Conservation (phyloP, 2,113 vertebrate genomes). For the Orycteropus afer region DNA sequence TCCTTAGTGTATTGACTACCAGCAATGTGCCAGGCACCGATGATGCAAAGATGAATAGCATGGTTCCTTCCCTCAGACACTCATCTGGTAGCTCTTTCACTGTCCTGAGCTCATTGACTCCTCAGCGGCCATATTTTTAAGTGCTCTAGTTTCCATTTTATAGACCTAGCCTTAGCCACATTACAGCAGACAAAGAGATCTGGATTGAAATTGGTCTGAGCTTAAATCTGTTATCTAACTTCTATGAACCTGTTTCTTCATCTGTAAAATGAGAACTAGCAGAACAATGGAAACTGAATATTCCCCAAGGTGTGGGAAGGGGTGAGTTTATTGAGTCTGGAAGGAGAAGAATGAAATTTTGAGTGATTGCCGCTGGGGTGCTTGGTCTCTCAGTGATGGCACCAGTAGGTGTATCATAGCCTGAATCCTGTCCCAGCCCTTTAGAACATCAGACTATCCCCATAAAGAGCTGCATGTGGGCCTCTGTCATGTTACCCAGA, state of each 20-base stretch:
- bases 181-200: background rate
- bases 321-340: background rate
- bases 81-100: background rate
- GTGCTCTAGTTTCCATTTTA: background rate
- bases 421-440: background rate
- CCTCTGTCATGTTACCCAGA: background rate
- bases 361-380: background rate
- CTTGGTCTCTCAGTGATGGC: background rate
- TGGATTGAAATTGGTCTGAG: background rate
- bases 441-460: background rate
- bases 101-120: background rate
- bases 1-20: background rate
- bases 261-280: background rate
- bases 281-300: background rate
- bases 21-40: background rate
- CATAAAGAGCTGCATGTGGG: background rate
- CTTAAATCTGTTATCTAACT: background rate
- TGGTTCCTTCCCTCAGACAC: background rate
- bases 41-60: background rate
- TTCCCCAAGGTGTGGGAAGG: background rate
- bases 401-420: background rate
- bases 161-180: background rate
- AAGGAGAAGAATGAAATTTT: background rate
- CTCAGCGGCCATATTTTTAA: background rate
- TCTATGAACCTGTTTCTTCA: slow-evolving; percentile 15